Evolutionary conservation across 2,113 vertebrate genomes (phyloP), one percentile per base, ranked within the genome.

Genomic region (Suncus etruscus): DNA sequence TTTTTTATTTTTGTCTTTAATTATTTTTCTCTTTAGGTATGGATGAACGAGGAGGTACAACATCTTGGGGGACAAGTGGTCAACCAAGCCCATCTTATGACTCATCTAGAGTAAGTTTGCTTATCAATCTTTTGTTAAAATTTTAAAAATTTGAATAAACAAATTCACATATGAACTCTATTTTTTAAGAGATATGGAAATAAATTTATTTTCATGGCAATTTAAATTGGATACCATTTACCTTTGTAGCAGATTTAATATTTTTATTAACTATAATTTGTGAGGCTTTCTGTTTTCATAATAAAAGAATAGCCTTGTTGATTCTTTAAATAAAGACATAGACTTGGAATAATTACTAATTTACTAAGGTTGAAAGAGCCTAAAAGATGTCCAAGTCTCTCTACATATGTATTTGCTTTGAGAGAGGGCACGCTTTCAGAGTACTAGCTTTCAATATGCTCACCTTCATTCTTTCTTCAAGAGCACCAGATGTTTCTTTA

Each of bases 21-120:
- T 98, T 96, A 96, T 94, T 96, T 95, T 95, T 93, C 27, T 94
- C 97, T 86, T 96, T 98, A 99, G 99, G 99, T 98, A 98, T 99
- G 98, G 99, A 99, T 97, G 99, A 99, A 96, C 97, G 99, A 97
- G 98, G 98, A 97, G 98, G 97, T 97, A 97, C 98, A 86, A 96
- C 98, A 27, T 98, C 99, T 87, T 99, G 99, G 99, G 98, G 98
- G 98, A 92, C 99, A 98, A 98, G 98, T 87, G 98, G 98, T 95
- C 98, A 99, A 95, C 97, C 98, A 97, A 99, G 99, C 96, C 99
- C 99, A 84, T 98, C 99, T 7, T 99, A 98, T 86, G 99, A 99
- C 83, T 98, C 99, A 96, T 98, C 99, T 95, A 98, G 98, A 98
- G 99, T 99, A 99, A 99, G 99, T 97, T 77, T 95, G 39, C 87